Evolutionary conservation across 2,113 vertebrate species (phyloP), one percentile per base, ranked within the genome.

Genomic region (Terrapene triunguis): DNA sequence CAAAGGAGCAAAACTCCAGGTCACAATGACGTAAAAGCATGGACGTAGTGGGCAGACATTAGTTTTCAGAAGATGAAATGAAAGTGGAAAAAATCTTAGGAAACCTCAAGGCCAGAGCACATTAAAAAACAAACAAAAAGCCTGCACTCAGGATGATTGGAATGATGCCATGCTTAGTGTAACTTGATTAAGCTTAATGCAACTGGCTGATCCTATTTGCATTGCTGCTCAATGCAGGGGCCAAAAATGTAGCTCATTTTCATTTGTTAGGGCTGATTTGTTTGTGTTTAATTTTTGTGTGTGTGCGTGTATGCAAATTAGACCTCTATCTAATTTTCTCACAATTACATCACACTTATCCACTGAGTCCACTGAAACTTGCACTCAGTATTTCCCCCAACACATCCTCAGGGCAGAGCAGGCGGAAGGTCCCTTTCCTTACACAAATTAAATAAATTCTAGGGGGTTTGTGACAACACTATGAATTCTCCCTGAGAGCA

Each of bases 31-130:
- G 38, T 7, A 91, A 92, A 90, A 83, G 42, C 1, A 4, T 85
- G 85, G 88, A 85, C 89, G 24, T 0, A 0, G 35, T 59, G 55
- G 50, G 69, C 38, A 85, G 84, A 29, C 0, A 0, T 88, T 95
- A 10, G 9, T 91, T 94, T 94, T 69, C 1, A 0, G 13, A 79
- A 80, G 51, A 32, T 3, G 44, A 1, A 87, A 65, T 80, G 51
- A 55, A 84, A 86, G 55, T 62, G 27, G 54, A 95, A 81, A 82
- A 95, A 65, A 32, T 38, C 55, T 88, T 2, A 50, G 59, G 21
- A 85, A 14, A 74, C 4, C 35, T 21, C 42, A 54, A 81, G 8
- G 8, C 87, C 35, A 1, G 2, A 90, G 5, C 29, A 3, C 54
- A 87, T 17, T 55, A 54, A 50, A 92, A 92, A 8, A 10, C 4